Evolutionary conservation across 1,140 invertebrate species (phyloP), one percentile per base, ranked within the genome.

Genomic region (Dendrolimus punctatus): DNA sequence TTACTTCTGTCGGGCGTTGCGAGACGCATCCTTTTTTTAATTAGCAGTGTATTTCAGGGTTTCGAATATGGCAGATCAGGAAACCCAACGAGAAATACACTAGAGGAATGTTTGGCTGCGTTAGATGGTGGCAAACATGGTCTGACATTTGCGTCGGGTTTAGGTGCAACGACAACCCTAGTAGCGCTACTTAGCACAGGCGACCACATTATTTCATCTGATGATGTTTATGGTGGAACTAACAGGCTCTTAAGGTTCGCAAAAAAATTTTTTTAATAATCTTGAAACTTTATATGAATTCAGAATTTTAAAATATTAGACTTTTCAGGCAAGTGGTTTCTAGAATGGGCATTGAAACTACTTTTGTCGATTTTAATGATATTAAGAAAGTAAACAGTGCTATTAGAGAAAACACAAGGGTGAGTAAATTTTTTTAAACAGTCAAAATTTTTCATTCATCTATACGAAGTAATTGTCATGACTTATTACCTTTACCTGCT

Each of bases 161-260:
- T 99, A 37, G 97, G 96, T 38, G 93, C 97, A 0, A 94, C 91
- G 0, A 94, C 92, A 2, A 91, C 92, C 4, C 75, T 99, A 2
- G 87, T 91, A 0, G 90, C 94, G 47, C 77, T 98, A 50, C 82
- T 99, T 0, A 91, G 91, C 49, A 58, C 87, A 58, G 98, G 98
- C 0, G 98, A 99, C 84, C 96, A 99, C 76, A 90, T 99, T 5
- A 74, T 99, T 40, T 93, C 92, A 55, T 93, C 95, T 58, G 96
- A 99, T 85, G 98, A 99, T 88, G 88, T 99, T 6, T 99, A 99
- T 77, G 98, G 98, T 52, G 98, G 97, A 8, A 99, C 97, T 4
- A 92, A 93, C 62, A 88, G 93, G 65, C 86, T 91, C 9, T 90
- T 91, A 47, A 86, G 85, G 87, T 85, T 6, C 7, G 10, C 9